phyloP scores from a whole-genome alignment of 2,888 invertebrate species.

The Steromphala cineraria region DNA sequence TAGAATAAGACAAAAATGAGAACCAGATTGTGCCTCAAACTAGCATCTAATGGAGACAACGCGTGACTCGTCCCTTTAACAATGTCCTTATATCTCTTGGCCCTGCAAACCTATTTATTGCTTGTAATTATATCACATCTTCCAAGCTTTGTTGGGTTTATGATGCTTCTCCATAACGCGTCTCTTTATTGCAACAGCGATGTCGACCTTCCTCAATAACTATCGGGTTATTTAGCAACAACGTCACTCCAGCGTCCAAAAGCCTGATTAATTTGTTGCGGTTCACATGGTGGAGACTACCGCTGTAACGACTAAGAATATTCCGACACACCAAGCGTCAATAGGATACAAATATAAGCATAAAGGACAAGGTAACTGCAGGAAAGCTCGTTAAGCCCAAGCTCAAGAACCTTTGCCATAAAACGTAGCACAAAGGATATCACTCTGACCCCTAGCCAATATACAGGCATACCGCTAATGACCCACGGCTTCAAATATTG shows the following conservation, averaged over 20 bases:
- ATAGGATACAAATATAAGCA: background rate
- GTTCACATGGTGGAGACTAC: background rate
- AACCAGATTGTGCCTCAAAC: too few relatives aligned
- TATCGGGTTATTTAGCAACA: background rate
- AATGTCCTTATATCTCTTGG: background rate
- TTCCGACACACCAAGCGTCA: background rate
- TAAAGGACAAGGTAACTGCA: background rate
- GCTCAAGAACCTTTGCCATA: background rate
- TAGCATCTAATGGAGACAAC: too few relatives aligned
- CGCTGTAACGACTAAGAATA: background rate
- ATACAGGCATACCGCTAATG: background rate
- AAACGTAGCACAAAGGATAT: background rate
- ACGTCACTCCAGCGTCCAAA: background rate
- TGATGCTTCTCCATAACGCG: background rate
- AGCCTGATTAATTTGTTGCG: background rate
- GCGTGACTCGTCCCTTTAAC: background rate
- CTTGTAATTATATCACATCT: constrained; percentile 10
- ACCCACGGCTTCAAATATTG: background rate
- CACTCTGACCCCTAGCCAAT: background rate
- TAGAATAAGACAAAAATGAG: too few relatives aligned
- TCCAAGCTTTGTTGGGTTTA: background rate
- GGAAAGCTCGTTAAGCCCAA: background rate
- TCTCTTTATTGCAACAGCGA: constrained; percentile 1
- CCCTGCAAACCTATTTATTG: background rate
- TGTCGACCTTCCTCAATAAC: background rate